Evolutionary conservation across 2,113 vertebrate species (phyloP).

Genomic region (Microtus montanus): DNA sequence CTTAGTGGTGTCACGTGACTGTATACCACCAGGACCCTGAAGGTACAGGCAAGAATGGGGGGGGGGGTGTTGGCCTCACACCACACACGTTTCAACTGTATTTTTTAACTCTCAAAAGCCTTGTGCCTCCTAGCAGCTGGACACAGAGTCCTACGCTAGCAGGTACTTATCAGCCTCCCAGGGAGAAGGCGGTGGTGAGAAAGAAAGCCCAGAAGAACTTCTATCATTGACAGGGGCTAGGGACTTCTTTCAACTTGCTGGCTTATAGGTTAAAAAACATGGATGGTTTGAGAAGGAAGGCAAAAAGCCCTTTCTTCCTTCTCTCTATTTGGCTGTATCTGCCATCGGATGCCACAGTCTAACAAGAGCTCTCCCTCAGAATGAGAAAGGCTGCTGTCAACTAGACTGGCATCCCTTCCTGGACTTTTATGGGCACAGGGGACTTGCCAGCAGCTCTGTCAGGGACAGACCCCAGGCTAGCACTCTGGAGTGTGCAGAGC

Average conservation of each 20-base stretch:
- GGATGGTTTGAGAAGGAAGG: background rate
- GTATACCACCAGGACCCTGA: background rate
- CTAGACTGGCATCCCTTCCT: background rate
- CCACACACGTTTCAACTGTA: accelerated
- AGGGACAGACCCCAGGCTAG: background rate
- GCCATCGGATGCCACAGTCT: background rate
- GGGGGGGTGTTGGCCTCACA: background rate
- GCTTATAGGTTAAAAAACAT: background rate
- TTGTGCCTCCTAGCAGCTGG: background rate
- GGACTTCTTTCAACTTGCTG: background rate
- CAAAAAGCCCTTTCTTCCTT: background rate
- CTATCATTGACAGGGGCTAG: background rate
- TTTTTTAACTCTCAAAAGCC: background rate
- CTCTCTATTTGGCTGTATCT: background rate
- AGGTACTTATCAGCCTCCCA: background rate
- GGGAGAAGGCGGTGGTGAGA: background rate
- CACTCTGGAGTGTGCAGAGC: background rate
- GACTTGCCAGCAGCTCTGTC: background rate
- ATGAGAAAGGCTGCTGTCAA: background rate
- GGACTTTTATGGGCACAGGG: background rate
- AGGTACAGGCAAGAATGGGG: background rate
- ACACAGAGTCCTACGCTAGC: background rate
- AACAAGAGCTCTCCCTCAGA: accelerated
- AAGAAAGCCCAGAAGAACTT: background rate
- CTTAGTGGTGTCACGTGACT: background rate